These are phyloP conservation scores for Dichetophora obliterata DNA, from an alignment of 2,888 invertebrate genomes.

Conservation along the genomic window DNA sequence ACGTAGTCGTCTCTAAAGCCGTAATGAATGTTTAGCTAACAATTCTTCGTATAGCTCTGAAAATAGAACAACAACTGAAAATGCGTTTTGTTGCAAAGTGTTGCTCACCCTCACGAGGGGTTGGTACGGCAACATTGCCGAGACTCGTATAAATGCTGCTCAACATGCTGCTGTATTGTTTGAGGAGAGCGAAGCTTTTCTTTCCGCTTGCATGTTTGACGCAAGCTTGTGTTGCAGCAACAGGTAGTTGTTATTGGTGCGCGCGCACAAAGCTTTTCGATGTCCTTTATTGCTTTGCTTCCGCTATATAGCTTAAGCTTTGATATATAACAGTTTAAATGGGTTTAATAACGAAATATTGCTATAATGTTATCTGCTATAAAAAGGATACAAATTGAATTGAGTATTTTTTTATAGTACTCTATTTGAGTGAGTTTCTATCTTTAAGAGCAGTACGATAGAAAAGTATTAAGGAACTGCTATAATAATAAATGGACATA, in stretches of 20 bases:
- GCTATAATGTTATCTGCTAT: conserved; percentile 7
- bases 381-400: neutral
- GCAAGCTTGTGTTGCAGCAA: conserved; percentile 31
- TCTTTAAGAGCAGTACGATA: too few relatives aligned
- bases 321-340: conserved; percentile 18
- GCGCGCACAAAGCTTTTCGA: neutral
- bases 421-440: neutral
- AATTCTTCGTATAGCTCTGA: neutral
- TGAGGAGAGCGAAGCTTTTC: neutral
- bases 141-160: conserved; percentile 36
- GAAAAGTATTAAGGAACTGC: too few relatives aligned
- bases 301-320: neutral
- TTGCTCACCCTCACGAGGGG: conserved; percentile 35
- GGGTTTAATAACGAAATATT: neutral
- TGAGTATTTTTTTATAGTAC: neutral
- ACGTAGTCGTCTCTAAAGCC: neutral
- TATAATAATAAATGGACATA: too few relatives aligned
- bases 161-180: conserved; percentile 18
- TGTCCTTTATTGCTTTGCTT: neutral
- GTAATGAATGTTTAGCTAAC: neutral
- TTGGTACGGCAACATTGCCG: conserved; percentile 15
- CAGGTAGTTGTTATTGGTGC: conserved; percentile 31
- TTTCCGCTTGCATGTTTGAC: neutral
- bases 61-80: conserved; percentile 42
- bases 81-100: conserved; percentile 42